Conservation (phyloP, 1,140 invertebrate genomes). For the Anoplolepis gracilipes region DNA sequence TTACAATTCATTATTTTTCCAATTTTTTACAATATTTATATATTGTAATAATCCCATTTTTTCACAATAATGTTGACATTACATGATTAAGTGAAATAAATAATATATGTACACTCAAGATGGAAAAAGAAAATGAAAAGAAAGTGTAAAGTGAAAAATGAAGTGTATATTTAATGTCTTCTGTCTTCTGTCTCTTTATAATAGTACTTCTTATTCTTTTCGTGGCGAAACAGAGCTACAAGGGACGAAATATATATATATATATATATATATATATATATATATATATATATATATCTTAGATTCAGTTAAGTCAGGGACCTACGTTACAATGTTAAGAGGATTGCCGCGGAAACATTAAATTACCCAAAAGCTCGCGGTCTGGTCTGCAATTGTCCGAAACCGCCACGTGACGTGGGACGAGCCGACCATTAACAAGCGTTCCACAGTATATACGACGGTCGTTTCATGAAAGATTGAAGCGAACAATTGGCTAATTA, state of each 20-base stretch:
- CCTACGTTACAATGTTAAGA: conserved; percentile 62
- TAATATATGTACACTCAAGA: not conserved
- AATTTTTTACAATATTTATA: too few relatives aligned
- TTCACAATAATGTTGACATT: not conserved
- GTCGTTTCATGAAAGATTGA: not conserved
- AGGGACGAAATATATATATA: not conserved
- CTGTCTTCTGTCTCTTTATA: not conserved
- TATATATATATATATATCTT: conserved; percentile 4
- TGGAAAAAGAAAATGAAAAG: not conserved
- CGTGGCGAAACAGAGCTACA: not conserved
- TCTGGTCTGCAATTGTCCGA: conserved; percentile 66
- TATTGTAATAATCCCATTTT: too few relatives aligned
- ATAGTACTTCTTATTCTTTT: not conserved
- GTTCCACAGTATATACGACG: conserved; percentile 50
- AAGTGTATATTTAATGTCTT: not conserved
- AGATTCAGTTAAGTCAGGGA: conserved; percentile 32
- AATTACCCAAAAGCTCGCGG: conserved; percentile 65
- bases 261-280: too few relatives aligned
- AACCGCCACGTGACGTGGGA: conserved; percentile 63
- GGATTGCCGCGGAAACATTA: conserved; percentile 71
- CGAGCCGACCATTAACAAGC: conserved; percentile 70
- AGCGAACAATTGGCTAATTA: conserved; percentile 53
- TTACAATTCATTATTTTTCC: not conserved
- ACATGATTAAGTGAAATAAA: not conserved
- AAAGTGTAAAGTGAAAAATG: not conserved